Evolutionary conservation across 2,888 invertebrate species (phyloP).

Genomic region (Spatulosminthurus flaviceps): DNA sequence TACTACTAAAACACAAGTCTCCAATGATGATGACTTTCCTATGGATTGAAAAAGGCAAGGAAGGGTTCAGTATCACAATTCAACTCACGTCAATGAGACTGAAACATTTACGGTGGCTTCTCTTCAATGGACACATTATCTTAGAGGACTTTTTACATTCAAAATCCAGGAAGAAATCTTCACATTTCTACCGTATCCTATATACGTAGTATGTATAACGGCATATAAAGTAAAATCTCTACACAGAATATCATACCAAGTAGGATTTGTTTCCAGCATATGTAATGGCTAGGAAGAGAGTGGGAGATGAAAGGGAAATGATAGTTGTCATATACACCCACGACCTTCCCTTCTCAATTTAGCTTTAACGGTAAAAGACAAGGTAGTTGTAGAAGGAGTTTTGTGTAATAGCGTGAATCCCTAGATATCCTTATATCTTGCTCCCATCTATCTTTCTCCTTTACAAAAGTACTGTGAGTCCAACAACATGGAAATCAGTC

Average conservation of each 20-base stretch:
- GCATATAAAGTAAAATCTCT: too few relatives aligned
- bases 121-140: not conserved
- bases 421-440: not conserved
- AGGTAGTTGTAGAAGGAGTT: too few relatives aligned
- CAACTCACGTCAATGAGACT: not conserved
- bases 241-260: too few relatives aligned
- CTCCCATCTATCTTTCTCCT: not conserved
- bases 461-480: too few relatives aligned
- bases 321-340: not conserved
- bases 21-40: not conserved
- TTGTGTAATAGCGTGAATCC: not conserved
- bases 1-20: not conserved
- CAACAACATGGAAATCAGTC: not conserved
- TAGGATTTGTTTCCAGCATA: too few relatives aligned
- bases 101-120: not conserved
- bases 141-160: not conserved
- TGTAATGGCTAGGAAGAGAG: not conserved
- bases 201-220: too few relatives aligned
- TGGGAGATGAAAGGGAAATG: not conserved
- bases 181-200: too few relatives aligned
- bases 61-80: not conserved
- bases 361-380: not conserved
- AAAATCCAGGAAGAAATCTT: not conserved
- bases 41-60: not conserved
- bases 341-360: constrained; percentile 4